phyloP scores from a whole-genome alignment of 2,888 invertebrate genomes.

The Odontothrips loti region DNA sequence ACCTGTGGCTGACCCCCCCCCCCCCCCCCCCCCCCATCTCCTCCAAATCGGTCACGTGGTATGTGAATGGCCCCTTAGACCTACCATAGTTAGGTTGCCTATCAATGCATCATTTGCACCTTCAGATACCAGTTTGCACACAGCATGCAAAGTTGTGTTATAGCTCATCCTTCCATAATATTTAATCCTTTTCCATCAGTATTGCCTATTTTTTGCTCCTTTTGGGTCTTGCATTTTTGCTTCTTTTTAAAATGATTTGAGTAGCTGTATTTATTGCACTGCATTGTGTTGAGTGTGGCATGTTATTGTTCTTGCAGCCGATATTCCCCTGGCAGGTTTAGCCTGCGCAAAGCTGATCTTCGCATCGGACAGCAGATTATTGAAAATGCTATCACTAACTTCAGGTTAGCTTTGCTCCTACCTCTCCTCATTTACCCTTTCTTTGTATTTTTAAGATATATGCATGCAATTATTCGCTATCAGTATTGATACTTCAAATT shows the following conservation, averaged over 20 bases:
- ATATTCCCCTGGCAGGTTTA: slow-evolving; percentile 77
- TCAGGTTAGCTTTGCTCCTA: slow-evolving; percentile 59
- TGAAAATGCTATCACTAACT: slow-evolving; percentile 65
- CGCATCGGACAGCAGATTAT: slow-evolving; percentile 72
- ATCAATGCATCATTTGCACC: slow-evolving; percentile 27
- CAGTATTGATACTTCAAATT: neutral
- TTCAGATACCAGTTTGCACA: slow-evolving; percentile 17
- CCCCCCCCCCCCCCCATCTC: no score
- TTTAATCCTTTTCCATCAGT: slow-evolving; percentile 35
- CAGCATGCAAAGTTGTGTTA: neutral
- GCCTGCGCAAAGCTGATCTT: slow-evolving; percentile 75
- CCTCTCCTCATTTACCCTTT: slow-evolving; percentile 3
- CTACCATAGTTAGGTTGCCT: neutral
- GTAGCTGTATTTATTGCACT: slow-evolving; percentile 33
- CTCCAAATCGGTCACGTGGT: no score
- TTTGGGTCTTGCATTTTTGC: slow-evolving; percentile 39
- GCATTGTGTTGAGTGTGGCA: slow-evolving; percentile 30
- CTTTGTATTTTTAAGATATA: neutral
- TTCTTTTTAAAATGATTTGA: slow-evolving; percentile 32
- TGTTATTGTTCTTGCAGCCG: slow-evolving; percentile 58
- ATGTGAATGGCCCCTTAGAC: no score
- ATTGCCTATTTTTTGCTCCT: slow-evolving; percentile 35
- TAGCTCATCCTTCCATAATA: slow-evolving; percentile 30
- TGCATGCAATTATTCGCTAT: neutral
- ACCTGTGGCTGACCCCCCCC: no score